A percentile compares a stretch with the other conserved stretches of the same genome.
These are phyloP conservation scores for Zygogramma bicolorata DNA, from an alignment of 2,888 invertebrate species.

Conservation along the genomic window DNA sequence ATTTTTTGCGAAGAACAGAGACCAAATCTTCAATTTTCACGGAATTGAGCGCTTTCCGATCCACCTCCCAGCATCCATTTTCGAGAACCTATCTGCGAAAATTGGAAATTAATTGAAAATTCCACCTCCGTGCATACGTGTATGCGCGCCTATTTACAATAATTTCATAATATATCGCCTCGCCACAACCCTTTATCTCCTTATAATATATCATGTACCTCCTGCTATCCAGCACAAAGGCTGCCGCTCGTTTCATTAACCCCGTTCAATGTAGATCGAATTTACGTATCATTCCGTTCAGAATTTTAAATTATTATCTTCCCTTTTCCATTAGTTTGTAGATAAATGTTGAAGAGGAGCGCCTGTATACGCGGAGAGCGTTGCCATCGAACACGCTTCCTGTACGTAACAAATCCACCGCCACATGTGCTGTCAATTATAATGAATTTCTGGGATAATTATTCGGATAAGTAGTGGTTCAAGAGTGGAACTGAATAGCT, in stretches of 20 bases:
- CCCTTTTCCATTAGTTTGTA: conserved; percentile 15
- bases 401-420: conserved; percentile 2
- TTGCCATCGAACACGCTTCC: neutral
- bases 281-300: conserved; percentile 37
- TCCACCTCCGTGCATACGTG: neutral
- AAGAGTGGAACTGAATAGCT: conserved; percentile 12
- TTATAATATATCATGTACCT: conserved; percentile 34
- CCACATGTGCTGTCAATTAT: conserved; percentile 13
- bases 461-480: conserved; percentile 28
- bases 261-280: conserved; percentile 39
- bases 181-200: conserved; percentile 39
- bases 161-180: conserved; percentile 31
- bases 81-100: neutral
- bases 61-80: neutral
- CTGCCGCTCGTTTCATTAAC: conserved; percentile 33
- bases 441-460: conserved; percentile 29
- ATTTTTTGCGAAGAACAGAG: no score
- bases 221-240: conserved; percentile 16
- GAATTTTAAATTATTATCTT: conserved; percentile 39
- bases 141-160: conserved; percentile 19
- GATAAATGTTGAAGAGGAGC: conserved; percentile 5
- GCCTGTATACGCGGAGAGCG: neutral
- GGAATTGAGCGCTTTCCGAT: neutral
- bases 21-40: neutral
- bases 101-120: conserved; percentile 1